Base-by-base conservation (phyloP, 2,797 vertebrate species). In the Liparis tanakae region DNA sequence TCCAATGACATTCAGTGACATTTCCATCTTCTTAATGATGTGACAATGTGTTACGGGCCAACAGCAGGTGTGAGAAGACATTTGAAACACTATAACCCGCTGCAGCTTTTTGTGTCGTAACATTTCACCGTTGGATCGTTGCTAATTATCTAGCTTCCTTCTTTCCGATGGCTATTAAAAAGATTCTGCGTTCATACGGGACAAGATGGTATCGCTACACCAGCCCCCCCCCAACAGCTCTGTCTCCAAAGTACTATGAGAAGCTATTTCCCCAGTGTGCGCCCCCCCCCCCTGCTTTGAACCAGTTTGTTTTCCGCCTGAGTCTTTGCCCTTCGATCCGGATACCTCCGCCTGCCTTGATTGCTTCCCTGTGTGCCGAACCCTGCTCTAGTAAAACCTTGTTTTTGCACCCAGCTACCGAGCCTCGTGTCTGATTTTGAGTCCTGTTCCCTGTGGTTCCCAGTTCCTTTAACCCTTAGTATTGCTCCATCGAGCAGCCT, bases 21-120 rank as follows among this genome's bases (percentile, higher is more conserved):
- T 76, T 77, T 79, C 60, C 54, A 39, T 57, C 51, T 33, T 43
- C 17, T 39, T 57, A 74, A 74, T 70, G 53, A 54, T 68, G 58
- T 14, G 44, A 67, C 25, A 30, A 33, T 33, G 60, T 54, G 58
- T 50, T 33, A 56, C 14, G 14, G 63, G 58, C 25, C 62, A 65
- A 60, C 66, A 43, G 4, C 13, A 41, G n/a, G 36, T 15, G 20
- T 46, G 57, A 0, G 50, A 44, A 56, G 7, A 50, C 18, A 63
- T 77, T 44, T 70, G 10, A 44, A 30, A 33, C n/a, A 7, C 13
- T 37, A 34, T 22, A 37, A 63, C n/a, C 59, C 56, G 61, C n/a
- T 37, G 17, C 18, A 12, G 33, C 20, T 20, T 53, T 30, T 44
- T 61, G 25, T 36, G 53, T n/a, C 51, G 10, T 6, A 56, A 44